Evolutionary conservation across 2,113 vertebrate species (phyloP).

Genomic region (Dascyllus trimaculatus): DNA sequence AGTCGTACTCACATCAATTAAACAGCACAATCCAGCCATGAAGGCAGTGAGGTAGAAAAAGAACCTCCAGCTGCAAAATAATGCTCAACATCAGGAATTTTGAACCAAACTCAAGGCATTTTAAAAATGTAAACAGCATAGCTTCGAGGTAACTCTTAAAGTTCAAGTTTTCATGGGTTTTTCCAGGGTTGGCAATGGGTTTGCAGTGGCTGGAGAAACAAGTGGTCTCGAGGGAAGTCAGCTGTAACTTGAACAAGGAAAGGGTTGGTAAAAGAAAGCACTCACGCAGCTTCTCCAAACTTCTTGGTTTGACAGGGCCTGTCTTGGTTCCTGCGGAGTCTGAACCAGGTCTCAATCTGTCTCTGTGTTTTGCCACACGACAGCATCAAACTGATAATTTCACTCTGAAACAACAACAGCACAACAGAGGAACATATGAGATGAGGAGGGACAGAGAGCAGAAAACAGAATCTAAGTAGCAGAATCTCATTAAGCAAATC

Average conservation of each 20-base stretch:
- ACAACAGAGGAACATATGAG: background rate
- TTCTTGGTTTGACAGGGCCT: slow-evolving; percentile 88
- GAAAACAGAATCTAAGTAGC: too few relatives aligned
- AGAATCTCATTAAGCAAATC: too few relatives aligned
- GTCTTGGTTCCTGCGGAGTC: slow-evolving; percentile 87
- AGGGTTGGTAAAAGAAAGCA: background rate
- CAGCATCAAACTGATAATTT: slow-evolving; percentile 83
- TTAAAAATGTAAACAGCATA: background rate
- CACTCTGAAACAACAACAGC: slow-evolving; percentile 67
- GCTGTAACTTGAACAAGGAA: background rate
- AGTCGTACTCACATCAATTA: slow-evolving; percentile 78
- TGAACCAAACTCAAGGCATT: background rate
- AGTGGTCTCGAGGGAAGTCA: background rate
- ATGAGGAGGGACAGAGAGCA: background rate
- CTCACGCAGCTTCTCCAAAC: slow-evolving; percentile 93
- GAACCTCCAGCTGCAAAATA: slow-evolving; percentile 83
- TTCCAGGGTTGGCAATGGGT: background rate
- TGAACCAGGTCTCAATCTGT: slow-evolving; percentile 92
- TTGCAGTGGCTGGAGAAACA: background rate
- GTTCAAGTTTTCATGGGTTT: background rate
- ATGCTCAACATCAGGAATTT: slow-evolving; percentile 7
- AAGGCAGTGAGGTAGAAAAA: slow-evolving; percentile 83
- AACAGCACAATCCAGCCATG: slow-evolving; percentile 70
- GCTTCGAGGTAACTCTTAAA: too few relatives aligned
- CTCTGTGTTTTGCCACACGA: slow-evolving; percentile 84